These are phyloP conservation scores for Homarus gammarus DNA, from an alignment of 2,888 invertebrate genomes.

Conservation along the genomic window DNA sequence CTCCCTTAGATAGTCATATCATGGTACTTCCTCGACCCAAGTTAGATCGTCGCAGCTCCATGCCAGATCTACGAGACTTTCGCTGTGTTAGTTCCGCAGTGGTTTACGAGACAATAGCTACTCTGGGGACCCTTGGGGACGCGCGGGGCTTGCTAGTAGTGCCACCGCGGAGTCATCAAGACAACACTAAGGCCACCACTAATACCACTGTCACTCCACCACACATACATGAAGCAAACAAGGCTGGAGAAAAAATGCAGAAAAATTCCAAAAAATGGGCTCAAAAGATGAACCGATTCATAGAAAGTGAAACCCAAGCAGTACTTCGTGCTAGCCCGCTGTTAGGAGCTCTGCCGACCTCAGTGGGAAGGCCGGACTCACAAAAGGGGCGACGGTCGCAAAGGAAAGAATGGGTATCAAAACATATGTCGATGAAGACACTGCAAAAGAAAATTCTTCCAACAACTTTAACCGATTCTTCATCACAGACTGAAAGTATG, in stretches of 20 bases:
- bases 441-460: slow-evolving; percentile 60
- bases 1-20: slow-evolving; percentile 45
- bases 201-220: not conserved
- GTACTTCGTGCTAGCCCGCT: slow-evolving; percentile 51
- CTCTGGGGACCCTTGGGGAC: slow-evolving; percentile 44
- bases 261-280: slow-evolving; percentile 40
- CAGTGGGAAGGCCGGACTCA: not conserved
- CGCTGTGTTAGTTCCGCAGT: slow-evolving; percentile 57
- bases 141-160: slow-evolving; percentile 54
- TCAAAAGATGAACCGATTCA: slow-evolving; percentile 53
- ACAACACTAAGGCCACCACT: not conserved
- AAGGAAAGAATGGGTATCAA: slow-evolving; percentile 62
- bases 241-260: not conserved
- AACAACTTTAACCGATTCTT: slow-evolving; percentile 35
- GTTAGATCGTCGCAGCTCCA: slow-evolving; percentile 58
- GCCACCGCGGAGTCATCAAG: slow-evolving; percentile 15
- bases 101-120: slow-evolving; percentile 62
- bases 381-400: slow-evolving; percentile 42
- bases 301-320: slow-evolving; percentile 52
- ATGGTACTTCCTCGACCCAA: slow-evolving; percentile 55
- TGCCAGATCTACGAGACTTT: slow-evolving; percentile 63
- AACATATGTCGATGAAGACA: slow-evolving; percentile 53
- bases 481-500: slow-evolving; percentile 45
- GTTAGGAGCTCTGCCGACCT: not conserved
- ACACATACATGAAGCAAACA: not conserved